Base-by-base conservation (phyloP, 2,888 invertebrate species). In the Priocnemis perturbator region DNA sequence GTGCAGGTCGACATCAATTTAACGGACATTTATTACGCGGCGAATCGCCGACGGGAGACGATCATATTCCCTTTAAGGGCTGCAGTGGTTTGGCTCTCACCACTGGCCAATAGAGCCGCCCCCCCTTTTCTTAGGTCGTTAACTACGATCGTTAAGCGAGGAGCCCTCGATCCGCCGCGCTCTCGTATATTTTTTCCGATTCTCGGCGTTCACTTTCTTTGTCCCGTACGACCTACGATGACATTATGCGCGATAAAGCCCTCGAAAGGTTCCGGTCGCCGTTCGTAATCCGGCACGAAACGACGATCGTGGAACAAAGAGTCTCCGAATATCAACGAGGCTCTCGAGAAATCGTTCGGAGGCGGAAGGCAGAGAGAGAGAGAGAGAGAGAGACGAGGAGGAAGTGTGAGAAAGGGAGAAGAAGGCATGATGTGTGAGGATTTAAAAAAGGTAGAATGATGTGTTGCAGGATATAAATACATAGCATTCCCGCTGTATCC, bases 191-290 rank as follows among this genome's bases (percentile, higher is more conserved):
- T 70, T 63, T 50, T 30, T 59, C 45, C 63, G 52, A 47, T 56
- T 52, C 63, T 30, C 23, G 48, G 3, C n/a, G 17, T 20, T 58
- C 48, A 21, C 44, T 53, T 44, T 50, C 61, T 64, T 71, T 61
- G 67, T 68, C 64, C 63, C 63, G 17, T 23, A 50, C 47, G 30
- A 58, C 23, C 56, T 53, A n/a, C 60, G 66, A 48, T 64, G 59
- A 68, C 64, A 67, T 79, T 76, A 76, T 70, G 61, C 76, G 63
- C 74, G 74, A 76, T 74, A 78, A 79, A 78, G 60, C 62, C 58
- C 45, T 50, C 60, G 60, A 60, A 44, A 70, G 68, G 64, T 58
- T 63, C 58, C 68, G 37, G 37, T 37, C 37, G 7, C 37, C 61
- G 61, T 7, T 17, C 59, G 50, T 71, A 61, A 77, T 71, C 66